phyloP scores from a whole-genome alignment of 35 echinoderm and acorn worm species.

The Holothuria glaberrima region DNA sequence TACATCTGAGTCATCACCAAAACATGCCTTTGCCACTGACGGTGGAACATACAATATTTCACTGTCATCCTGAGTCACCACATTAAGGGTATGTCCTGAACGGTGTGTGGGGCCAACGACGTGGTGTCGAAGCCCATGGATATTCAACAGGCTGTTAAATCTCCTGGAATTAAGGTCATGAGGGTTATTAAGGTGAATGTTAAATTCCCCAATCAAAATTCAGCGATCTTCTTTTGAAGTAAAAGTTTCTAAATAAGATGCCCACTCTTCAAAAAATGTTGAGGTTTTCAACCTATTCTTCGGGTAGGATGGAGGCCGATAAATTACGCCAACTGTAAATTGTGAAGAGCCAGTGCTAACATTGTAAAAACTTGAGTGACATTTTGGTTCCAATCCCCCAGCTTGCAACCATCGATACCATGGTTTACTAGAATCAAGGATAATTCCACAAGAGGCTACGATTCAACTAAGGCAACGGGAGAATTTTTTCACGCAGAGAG shows the following conservation, averaged over 20 bases:
- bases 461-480: no score
- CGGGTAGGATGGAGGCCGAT: constrained; percentile 27
- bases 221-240: neutral
- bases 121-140: constrained; percentile 24
- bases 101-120: constrained; percentile 46
- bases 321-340: constrained; percentile 16
- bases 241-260: constrained; percentile 6
- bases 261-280: constrained; percentile 40
- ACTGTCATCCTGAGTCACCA: constrained; percentile 48
- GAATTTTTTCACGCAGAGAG: no score
- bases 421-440: no score
- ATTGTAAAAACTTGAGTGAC: no score
- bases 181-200: constrained; percentile 32
- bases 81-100: constrained; percentile 46
- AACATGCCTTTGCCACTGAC: neutral
- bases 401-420: no score
- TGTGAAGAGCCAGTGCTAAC: constrained; percentile 39
- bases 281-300: constrained; percentile 30
- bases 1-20: constrained; percentile 18
- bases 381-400: no score
- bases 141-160: constrained; percentile 1
- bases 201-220: constrained; percentile 1
- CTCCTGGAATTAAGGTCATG: constrained; percentile 17
- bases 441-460: no score
- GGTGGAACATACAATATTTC: constrained; percentile 41